Percentiles rank a stretch among this genome's conserved stretches.
Conservation (phyloP, 2,888 invertebrate genomes). For the Aleiodes alternator region DNA sequence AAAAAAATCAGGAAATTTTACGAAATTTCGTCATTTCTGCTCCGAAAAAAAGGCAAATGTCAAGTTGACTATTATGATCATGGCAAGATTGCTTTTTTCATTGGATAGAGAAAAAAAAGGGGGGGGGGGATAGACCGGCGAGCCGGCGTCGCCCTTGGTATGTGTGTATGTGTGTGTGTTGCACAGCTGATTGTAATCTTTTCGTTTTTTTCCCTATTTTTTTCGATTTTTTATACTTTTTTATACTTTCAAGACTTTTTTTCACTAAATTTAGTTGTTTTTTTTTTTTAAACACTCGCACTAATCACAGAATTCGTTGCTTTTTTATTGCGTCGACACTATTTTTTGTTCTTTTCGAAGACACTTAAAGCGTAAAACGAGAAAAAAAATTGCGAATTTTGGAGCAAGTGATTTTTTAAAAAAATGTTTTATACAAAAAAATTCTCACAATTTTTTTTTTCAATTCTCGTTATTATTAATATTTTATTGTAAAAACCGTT, state of each 20-base stretch:
- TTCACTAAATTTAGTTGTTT: not conserved
- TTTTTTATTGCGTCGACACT: no score
- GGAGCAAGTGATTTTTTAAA: no score
- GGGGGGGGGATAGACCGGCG: not conserved
- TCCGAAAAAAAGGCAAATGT: not conserved
- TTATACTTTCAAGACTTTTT: no score
- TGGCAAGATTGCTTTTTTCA: not conserved
- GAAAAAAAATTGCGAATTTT: no score
- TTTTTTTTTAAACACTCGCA: not conserved
- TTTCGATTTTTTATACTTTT: no score
- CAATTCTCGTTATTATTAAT: no score
- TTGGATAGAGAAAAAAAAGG: not conserved
- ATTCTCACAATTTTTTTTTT: no score
- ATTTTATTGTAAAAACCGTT: no score
- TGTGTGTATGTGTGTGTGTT: not conserved
- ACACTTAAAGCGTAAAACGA: no score
- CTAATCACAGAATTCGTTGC: conserved; percentile 7
- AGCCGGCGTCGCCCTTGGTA: conserved; percentile 26
- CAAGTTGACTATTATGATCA: not conserved
- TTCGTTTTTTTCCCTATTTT: conserved; percentile 6
- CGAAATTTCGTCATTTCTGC: not conserved
- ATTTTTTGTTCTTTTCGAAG: no score
- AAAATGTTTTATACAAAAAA: no score
- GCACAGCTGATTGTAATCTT: conserved; percentile 33
- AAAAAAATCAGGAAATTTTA: not conserved